These are phyloP conservation scores for Okamejei kenojei DNA, from an alignment of 2,797 vertebrate genomes.

Conservation along the genomic window DNA sequence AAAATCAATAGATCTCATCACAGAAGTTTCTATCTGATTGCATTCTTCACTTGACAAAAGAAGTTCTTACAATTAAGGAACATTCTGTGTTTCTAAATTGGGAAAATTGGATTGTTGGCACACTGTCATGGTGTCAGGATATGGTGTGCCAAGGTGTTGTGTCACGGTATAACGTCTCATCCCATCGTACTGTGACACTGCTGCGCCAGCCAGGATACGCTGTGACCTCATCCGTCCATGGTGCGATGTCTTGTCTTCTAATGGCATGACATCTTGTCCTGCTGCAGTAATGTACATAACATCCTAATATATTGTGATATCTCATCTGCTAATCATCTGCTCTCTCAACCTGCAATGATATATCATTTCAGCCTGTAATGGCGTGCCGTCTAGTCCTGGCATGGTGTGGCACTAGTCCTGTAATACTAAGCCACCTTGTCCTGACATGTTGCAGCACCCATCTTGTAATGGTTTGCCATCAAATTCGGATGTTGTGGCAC, in stretches of 20 bases:
- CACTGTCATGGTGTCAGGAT: not conserved
- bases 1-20: constrained; percentile 14
- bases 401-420: not conserved
- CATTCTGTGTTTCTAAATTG: not conserved
- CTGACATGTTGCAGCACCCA: not conserved
- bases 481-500: not conserved
- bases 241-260: not conserved
- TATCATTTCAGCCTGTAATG: not conserved
- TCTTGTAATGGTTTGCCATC: not conserved
- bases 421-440: not conserved
- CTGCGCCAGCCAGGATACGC: not conserved
- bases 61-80: not conserved
- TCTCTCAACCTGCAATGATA: not conserved
- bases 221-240: not conserved
- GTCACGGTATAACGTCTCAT: not conserved
- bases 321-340: not conserved
- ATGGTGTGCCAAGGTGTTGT: too few species aligned
- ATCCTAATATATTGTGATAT: not conserved
- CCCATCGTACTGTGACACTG: not conserved
- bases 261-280: not conserved
- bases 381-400: not conserved
- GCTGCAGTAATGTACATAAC: not conserved
- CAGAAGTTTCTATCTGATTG: not conserved
- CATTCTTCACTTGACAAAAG: not conserved
- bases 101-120: not conserved